These are phyloP conservation scores for Conus ventricosus DNA, from an alignment of 1,140 invertebrate genomes.

Conservation along the genomic window DNA sequence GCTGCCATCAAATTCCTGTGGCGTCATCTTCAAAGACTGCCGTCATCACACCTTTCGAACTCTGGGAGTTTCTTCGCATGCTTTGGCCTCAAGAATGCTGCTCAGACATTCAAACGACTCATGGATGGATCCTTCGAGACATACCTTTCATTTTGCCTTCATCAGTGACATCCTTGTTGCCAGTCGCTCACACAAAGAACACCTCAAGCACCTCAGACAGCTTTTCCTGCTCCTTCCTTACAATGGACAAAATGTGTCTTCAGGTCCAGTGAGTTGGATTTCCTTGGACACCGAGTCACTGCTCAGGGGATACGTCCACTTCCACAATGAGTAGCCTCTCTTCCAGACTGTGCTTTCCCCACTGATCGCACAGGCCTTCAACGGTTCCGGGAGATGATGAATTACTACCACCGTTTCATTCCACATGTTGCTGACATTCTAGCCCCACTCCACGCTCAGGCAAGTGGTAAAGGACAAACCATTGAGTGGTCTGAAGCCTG, in stretches of 20 bases:
- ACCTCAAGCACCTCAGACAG: too few relatives aligned
- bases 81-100: slow-evolving; percentile 21
- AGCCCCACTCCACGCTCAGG: slow-evolving; percentile 23
- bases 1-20: slow-evolving; percentile 14
- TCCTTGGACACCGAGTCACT: slow-evolving; percentile 12
- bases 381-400: slow-evolving; percentile 66
- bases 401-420: slow-evolving; percentile 69
- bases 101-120: slow-evolving; percentile 18
- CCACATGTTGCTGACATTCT: slow-evolving; percentile 59
- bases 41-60: not conserved
- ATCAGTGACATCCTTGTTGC: too few relatives aligned
- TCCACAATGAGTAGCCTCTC: not conserved
- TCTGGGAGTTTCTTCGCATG: slow-evolving; percentile 6
- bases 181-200: too few relatives aligned
- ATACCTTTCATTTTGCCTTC: too few relatives aligned
- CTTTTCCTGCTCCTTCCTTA: too few relatives aligned
- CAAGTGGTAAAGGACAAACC: slow-evolving; percentile 14
- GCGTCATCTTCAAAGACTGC: not conserved
- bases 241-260: slow-evolving; percentile 9
- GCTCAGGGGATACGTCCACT: not conserved
- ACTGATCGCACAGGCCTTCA: slow-evolving; percentile 28
- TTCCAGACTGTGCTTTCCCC: not conserved
- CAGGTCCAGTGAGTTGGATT: slow-evolving; percentile 11
- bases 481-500: too few relatives aligned
- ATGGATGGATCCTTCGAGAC: not conserved